These are phyloP conservation scores for Crossocerus cetratus DNA, from an alignment of 2,888 invertebrate species.

Conservation along the genomic window DNA sequence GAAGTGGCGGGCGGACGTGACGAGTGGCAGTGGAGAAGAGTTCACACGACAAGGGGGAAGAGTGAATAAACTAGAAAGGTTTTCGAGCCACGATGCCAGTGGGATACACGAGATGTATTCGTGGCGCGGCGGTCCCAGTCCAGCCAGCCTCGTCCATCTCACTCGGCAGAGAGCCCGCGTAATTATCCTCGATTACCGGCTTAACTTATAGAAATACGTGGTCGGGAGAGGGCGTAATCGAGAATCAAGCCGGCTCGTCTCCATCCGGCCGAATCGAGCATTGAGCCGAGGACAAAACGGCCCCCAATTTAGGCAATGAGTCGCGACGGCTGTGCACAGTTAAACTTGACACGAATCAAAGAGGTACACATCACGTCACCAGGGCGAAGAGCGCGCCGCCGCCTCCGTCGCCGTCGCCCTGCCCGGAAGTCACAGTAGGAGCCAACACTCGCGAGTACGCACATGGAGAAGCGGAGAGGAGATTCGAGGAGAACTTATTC, in stretches of 20 bases:
- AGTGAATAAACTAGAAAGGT: conserved; percentile 36
- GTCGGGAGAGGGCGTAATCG: not conserved
- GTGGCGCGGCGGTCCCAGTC: not conserved
- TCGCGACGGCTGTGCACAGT: not conserved
- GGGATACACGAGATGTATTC: not conserved
- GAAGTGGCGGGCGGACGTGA: conserved; percentile 3
- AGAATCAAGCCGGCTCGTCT: not conserved
- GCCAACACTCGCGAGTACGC: not conserved
- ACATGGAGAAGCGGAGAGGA: not conserved
- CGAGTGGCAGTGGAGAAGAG: conserved; percentile 7
- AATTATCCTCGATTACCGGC: not conserved
- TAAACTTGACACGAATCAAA: not conserved
- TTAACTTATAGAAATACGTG: not conserved
- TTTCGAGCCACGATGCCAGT: conserved; percentile 10
- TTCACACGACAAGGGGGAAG: conserved; percentile 26
- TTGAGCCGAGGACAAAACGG: not conserved
- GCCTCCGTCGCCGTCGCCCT: too few relatives aligned
- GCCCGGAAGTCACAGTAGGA: not conserved
- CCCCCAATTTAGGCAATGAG: not conserved
- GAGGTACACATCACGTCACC: not conserved
- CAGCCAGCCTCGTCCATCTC: not conserved
- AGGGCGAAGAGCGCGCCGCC: not conserved
- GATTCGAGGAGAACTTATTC: too few relatives aligned
- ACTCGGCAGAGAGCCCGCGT: not conserved
- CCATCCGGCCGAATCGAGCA: not conserved